phyloP scores from a whole-genome alignment of 1,140 invertebrate genomes.

The Aphaenogaster ashmeadi region DNA sequence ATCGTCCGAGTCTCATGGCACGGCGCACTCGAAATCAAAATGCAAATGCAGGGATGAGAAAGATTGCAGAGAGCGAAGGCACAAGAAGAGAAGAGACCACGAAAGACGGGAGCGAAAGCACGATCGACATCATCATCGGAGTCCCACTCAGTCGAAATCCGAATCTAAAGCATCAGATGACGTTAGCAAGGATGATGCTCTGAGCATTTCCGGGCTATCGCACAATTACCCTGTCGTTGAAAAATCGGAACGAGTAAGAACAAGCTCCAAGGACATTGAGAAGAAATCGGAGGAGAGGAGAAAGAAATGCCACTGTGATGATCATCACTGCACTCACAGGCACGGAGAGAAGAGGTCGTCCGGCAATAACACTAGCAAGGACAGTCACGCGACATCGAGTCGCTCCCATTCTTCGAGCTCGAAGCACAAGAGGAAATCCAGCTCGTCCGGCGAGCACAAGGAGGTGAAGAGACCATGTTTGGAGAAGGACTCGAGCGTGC shows the following conservation, averaged over 20 bases:
- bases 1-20: slow-evolving; percentile 27
- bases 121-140: slow-evolving; percentile 75
- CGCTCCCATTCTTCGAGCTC: slow-evolving; percentile 77
- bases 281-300: slow-evolving; percentile 69
- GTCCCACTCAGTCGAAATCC: slow-evolving; percentile 65
- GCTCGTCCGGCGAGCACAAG: slow-evolving; percentile 63
- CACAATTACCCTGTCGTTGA: slow-evolving; percentile 47
- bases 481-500: slow-evolving; percentile 53
- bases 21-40: slow-evolving; percentile 60
- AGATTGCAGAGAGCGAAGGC: slow-evolving; percentile 72
- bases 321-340: slow-evolving; percentile 62
- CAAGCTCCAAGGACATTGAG: slow-evolving; percentile 64
- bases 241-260: slow-evolving; percentile 64
- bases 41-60: slow-evolving; percentile 74
- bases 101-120: slow-evolving; percentile 75
- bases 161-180: slow-evolving; percentile 55
- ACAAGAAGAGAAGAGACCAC: slow-evolving; percentile 77
- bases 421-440: slow-evolving; percentile 76
- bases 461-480: slow-evolving; percentile 58
- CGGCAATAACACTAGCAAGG: slow-evolving; percentile 56
- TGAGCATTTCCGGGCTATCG: slow-evolving; percentile 22
- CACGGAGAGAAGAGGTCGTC: slow-evolving; percentile 66
- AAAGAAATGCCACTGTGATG: slow-evolving; percentile 48
- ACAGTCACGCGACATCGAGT: slow-evolving; percentile 59
- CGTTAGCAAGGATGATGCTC: slow-evolving; percentile 45